These are phyloP conservation scores for Phrixothrix hirtus DNA, from an alignment of 2,888 invertebrate species.

Conservation along the genomic window DNA sequence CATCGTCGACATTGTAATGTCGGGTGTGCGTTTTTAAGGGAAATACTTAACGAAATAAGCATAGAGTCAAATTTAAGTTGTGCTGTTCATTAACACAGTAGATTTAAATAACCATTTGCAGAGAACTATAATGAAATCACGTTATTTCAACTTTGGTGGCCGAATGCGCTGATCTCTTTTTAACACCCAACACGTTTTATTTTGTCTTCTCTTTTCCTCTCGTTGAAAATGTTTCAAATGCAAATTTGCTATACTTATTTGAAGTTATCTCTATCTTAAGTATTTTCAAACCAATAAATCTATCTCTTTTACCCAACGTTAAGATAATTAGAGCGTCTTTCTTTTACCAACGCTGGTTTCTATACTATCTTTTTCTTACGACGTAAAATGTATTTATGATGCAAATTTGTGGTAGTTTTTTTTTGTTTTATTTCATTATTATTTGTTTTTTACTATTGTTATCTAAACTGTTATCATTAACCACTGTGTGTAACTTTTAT, in stretches of 20 bases:
- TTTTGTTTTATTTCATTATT: constrained; percentile 15
- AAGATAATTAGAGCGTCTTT: constrained; percentile 18
- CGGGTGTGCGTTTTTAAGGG: too few species aligned
- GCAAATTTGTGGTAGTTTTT: constrained; percentile 30
- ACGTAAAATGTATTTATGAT: constrained; percentile 29
- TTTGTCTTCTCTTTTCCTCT: constrained; percentile 19
- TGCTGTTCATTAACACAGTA: constrained; percentile 36
- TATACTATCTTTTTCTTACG: constrained; percentile 22
- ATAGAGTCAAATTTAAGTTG: constrained; percentile 21
- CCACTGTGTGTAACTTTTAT: constrained; percentile 9
- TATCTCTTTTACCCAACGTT: constrained; percentile 24
- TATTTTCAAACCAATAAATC: constrained; percentile 26
- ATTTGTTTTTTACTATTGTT: constrained; percentile 11
- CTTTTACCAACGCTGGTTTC: constrained; percentile 17
- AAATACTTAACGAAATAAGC: constrained; percentile 16
- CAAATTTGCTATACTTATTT: constrained; percentile 30
- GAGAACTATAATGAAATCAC: constrained; percentile 40
- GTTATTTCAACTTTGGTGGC: constrained; percentile 38
- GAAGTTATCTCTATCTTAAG: constrained; percentile 32
- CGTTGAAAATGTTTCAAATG: constrained; percentile 28
- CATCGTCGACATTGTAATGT: too few species aligned
- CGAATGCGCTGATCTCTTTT: constrained; percentile 13
- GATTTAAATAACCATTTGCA: constrained; percentile 40
- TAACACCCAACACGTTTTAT: background rate
- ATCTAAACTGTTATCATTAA: constrained; percentile 26